These are phyloP conservation scores for Vultur gryphus DNA, from an alignment of 2,797 vertebrate species.

Conservation along the genomic window DNA sequence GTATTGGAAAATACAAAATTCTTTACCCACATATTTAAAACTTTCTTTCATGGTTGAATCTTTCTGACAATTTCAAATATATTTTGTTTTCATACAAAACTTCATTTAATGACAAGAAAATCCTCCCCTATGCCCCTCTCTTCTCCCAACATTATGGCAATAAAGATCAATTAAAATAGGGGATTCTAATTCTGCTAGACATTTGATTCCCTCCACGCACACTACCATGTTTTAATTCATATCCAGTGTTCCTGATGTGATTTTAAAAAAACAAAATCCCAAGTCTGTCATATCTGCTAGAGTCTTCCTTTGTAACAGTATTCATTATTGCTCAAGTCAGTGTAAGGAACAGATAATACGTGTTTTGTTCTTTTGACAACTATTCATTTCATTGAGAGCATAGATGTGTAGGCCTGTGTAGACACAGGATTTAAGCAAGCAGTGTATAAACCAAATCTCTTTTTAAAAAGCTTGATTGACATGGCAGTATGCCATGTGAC, in stretches of 20 bases:
- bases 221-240: not conserved
- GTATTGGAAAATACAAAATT: not conserved
- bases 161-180: not conserved
- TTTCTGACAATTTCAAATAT: not conserved
- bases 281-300: not conserved
- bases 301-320: not conserved
- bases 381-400: conserved; percentile 47
- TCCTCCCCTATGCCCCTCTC: not conserved
- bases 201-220: not conserved
- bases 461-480: conserved; percentile 21
- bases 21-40: not conserved
- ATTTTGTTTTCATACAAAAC: not conserved
- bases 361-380: conserved; percentile 64
- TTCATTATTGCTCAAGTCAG: conserved; percentile 28
- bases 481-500: not conserved
- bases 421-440: conserved; percentile 19
- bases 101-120: not conserved
- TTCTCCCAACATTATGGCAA: not conserved
- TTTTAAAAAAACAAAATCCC: not conserved
- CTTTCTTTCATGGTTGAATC: not conserved
- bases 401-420: conserved; percentile 3
- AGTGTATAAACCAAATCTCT: conserved; percentile 7
- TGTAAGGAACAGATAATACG: not conserved
- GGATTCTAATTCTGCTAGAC: not conserved
- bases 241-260: not conserved